Percentiles rank a stretch among this genome's conserved stretches.
These are phyloP conservation scores for Pollimyrus isidori DNA, from an alignment of 2,113 vertebrate species.

Conservation along the genomic window DNA sequence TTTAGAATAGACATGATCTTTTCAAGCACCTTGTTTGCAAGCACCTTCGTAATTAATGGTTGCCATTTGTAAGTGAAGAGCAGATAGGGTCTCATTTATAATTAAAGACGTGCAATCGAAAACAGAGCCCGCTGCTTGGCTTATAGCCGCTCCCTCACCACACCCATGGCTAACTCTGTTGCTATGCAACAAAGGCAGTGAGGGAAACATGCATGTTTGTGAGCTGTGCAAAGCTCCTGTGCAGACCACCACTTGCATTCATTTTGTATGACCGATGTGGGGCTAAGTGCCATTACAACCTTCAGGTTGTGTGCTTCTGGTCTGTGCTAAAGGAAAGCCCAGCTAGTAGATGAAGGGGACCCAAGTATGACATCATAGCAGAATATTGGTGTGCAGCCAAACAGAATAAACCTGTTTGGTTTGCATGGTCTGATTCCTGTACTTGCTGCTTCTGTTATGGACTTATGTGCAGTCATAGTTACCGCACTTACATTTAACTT, in stretches of 20 bases:
- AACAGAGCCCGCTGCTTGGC: conserved; percentile 51
- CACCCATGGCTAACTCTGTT: conserved; percentile 42
- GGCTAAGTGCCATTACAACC: background rate
- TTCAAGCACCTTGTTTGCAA: background rate
- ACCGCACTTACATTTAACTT: background rate
- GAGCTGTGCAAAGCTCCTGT: conserved; percentile 35
- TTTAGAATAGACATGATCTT: background rate
- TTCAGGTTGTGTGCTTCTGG: background rate
- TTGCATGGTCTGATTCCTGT: background rate
- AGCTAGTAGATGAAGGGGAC: background rate
- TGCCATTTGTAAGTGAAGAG: conserved; percentile 52
- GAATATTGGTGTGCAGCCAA: background rate
- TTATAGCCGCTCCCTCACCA: conserved; percentile 27
- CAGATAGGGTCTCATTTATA: conserved; percentile 59
- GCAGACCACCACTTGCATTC: background rate
- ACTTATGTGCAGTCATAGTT: background rate
- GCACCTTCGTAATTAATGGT: conserved; percentile 42
- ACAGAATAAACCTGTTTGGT: background rate
- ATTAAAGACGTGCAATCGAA: conserved; percentile 60
- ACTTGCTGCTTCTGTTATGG: background rate
- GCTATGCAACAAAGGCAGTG: conserved; percentile 60
- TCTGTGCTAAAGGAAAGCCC: background rate
- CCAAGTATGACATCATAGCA: background rate
- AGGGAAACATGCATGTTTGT: conserved; percentile 43
- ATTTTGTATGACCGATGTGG: background rate